Conservation (phyloP, 1,140 invertebrate species). For the roundworm (Caenorhabditis elegans) region WBcel235 BX284602.5:7065501-7066000, state of each 20-base stretch:
- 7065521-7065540: no score
- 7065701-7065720: neutral
- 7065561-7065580: neutral
- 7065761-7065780: neutral
- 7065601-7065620: no score
- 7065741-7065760: neutral
- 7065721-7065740: neutral
- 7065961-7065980: neutral
- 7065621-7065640: neutral
- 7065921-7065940: neutral
- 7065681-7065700: neutral
- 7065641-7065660: neutral
- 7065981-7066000: neutral
- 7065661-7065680: neutral
- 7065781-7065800: neutral
- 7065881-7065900: neutral
- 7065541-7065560: neutral
- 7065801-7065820: neutral
- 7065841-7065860: neutral
- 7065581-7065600: no score
- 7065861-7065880: no score
- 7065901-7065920: neutral
- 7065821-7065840: neutral
- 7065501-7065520: constrained; percentile 42
- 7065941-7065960: neutral